Base-by-base conservation (phyloP, 2,888 invertebrate genomes). In the Odontothrips loti region DNA sequence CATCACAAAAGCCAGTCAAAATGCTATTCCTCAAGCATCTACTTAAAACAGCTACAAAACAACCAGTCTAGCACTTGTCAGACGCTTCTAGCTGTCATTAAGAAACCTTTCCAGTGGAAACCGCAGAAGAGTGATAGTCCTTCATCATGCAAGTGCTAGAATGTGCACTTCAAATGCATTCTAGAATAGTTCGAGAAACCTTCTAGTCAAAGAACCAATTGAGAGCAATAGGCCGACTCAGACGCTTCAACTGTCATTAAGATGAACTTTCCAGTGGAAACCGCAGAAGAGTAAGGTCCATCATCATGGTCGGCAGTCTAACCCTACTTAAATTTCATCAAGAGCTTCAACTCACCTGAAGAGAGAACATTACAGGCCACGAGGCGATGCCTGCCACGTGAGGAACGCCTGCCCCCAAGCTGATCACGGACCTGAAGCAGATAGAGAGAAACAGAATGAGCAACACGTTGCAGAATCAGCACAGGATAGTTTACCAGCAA, bases 51-150 rank as follows among this genome's bases (percentile, higher is more conserved):
- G n/a, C n/a, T 15, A 15, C 20, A 58, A 15, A 6, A 17, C 58
- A 58, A 58, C 15, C 20, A 6, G 6, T 43, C 34, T 43, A 43
- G 34, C 34, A 43, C 34, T 43, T 4, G 34, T 75, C 68, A 75
- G 68, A 75, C 68, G 68, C 68, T 75, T 75, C 68, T 11, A 75
- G 2, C 68, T 75, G 68, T 75, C 68, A 75, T 27, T 75, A 75
- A 27, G 27, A 11, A 75, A 75, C 6, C 58, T 27, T 75, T 75
- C 68, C 68, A 75, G 68, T 75, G 68, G 68, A 75, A 75, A 75
- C 68, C 68, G 68, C 68, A 75, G 68, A 75, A 75, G 68, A 27
- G 23, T 23, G 12, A 75, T 20, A 75, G 68, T 75, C 68, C 68
- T 27, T 75, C 68, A 75, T 75, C 68, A 75, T 27, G 9, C 17